Conservation (phyloP, 1,140 invertebrate genomes). For the Apis cerana region DNA sequence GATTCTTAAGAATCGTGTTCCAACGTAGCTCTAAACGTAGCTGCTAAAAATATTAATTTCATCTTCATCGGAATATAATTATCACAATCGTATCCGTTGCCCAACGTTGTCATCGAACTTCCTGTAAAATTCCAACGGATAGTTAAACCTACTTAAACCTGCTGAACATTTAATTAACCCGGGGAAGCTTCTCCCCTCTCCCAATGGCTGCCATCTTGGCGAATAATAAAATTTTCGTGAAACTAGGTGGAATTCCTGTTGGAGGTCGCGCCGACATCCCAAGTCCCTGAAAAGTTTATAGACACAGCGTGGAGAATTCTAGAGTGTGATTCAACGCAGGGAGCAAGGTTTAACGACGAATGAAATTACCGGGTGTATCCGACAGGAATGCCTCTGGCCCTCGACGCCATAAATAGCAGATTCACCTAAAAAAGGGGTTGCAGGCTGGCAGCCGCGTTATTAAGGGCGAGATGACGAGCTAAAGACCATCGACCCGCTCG, state of each 20-base stretch:
- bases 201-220: too few species aligned
- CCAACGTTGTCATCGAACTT: background rate
- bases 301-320: constrained; percentile 8
- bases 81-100: too few species aligned
- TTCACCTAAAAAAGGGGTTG: constrained; percentile 42
- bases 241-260: background rate
- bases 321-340: constrained; percentile 28
- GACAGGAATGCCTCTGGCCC: constrained; percentile 32
- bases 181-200: background rate
- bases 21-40: too few species aligned
- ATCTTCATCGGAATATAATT: too few species aligned
- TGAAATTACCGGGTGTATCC: constrained; percentile 58
- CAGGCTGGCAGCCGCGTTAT: constrained; percentile 41
- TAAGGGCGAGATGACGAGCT: constrained; percentile 47
- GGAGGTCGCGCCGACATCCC: background rate
- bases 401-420: constrained; percentile 44
- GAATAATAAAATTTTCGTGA: constrained; percentile 10
- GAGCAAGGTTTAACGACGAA: constrained; percentile 45
- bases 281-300: constrained; percentile 37
- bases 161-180: constrained; percentile 22
- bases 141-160: background rate
- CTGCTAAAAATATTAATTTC: too few species aligned
- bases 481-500: constrained; percentile 16
- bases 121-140: background rate
- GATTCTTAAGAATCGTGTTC: too few species aligned